Evolutionary conservation across 2,797 vertebrate genomes (phyloP).

Genomic region (Galagoides demidoff): DNA sequence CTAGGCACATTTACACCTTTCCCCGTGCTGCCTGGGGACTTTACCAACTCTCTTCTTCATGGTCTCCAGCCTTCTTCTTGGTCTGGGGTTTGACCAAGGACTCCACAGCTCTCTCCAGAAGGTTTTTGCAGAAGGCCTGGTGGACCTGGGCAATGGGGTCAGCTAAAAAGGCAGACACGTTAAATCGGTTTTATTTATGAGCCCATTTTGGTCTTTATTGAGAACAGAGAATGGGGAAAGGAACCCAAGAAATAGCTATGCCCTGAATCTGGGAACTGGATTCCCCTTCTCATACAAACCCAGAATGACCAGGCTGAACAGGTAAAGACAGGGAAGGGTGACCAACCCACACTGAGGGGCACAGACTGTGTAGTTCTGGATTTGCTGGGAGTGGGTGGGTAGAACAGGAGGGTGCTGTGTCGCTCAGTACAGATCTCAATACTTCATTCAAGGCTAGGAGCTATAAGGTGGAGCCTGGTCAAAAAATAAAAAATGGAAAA

Average conservation of each 20-base stretch:
- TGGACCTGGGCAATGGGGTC: constrained; percentile 97
- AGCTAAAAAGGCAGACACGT: constrained; percentile 83
- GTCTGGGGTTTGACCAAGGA: constrained; percentile 94
- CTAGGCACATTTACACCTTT: background rate
- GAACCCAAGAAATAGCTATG: background rate
- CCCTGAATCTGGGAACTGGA: background rate
- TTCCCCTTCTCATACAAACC: background rate
- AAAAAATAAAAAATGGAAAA: background rate
- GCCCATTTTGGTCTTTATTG: background rate
- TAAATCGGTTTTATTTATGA: background rate
- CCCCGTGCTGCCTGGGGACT: background rate
- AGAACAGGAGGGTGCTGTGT: background rate
- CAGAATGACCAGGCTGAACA: background rate
- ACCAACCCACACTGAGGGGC: background rate
- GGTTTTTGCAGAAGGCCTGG: constrained; percentile 96
- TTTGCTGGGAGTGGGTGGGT: too few species aligned
- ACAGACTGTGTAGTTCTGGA: too few species aligned
- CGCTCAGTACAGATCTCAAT: background rate
- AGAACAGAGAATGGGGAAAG: background rate
- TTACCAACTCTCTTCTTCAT: constrained; percentile 91
- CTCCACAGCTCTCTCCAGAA: constrained; percentile 94
- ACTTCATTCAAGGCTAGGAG: background rate
- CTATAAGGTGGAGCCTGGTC: background rate
- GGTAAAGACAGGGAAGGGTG: too few species aligned
- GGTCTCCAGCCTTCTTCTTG: constrained; percentile 83